Percentiles rank a stretch among this genome's conserved stretches.
phyloP scores from a whole-genome alignment of 2,113 vertebrate species.

The Pontoporia blainvillei region DNA sequence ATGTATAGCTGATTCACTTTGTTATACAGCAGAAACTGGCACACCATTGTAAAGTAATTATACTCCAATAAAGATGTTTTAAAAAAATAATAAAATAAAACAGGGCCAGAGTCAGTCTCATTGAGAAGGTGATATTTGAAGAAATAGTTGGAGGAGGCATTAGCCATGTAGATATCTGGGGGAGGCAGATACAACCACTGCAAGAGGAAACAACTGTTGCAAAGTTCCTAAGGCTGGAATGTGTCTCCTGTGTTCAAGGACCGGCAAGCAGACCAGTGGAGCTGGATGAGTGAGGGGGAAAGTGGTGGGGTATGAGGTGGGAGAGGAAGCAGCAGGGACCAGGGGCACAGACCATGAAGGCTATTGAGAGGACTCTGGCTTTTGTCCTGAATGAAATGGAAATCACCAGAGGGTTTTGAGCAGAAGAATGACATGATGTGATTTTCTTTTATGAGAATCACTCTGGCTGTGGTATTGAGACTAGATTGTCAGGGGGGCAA shows the following conservation, averaged over 20 bases:
- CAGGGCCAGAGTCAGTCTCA: background rate
- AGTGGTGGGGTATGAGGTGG: background rate
- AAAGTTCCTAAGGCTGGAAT: background rate
- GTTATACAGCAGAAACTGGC: no score
- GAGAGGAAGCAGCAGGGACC: background rate
- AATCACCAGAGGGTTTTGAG: background rate
- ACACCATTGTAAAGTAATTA: no score
- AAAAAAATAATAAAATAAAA: background rate
- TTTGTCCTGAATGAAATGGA: background rate
- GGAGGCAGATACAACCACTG: background rate
- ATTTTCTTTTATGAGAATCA: background rate
- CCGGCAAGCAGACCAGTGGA: background rate
- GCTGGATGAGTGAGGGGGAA: background rate
- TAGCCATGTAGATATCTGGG: background rate
- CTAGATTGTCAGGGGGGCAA: background rate
- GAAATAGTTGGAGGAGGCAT: background rate
- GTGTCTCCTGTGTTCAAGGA: background rate
- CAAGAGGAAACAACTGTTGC: background rate
- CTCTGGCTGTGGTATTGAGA: background rate
- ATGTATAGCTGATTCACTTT: no score
- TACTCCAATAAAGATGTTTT: no score
- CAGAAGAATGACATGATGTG: background rate
- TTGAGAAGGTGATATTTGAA: background rate
- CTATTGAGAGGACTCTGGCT: background rate
- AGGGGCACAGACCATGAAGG: fast-evolving